These are phyloP conservation scores for Ploceus nigricollis DNA, from an alignment of 2,113 vertebrate genomes.

Conservation along the genomic window DNA sequence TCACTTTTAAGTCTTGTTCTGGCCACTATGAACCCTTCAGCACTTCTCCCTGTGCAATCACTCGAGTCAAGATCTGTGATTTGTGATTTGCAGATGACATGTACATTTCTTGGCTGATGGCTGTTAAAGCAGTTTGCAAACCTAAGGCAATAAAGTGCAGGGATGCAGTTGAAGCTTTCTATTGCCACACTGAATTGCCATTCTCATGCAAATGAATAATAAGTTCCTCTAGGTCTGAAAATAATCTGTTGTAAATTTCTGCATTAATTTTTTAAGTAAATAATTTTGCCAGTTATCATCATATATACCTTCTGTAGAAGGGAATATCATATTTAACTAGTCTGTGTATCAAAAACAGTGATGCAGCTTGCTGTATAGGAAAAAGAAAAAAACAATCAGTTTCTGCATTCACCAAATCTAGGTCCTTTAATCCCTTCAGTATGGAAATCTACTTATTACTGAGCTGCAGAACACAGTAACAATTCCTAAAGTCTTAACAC, in stretches of 20 bases:
- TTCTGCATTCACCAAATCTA: conserved; percentile 15
- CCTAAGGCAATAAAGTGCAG: conserved; percentile 75
- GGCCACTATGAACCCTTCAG: conserved; percentile 87
- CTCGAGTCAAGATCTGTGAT: conserved; percentile 88
- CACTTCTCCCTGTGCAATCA: conserved; percentile 90
- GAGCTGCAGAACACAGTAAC: background rate
- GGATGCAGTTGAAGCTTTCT: conserved; percentile 67
- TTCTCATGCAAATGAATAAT: conserved; percentile 74
- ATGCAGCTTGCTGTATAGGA: background rate
- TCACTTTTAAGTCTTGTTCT: conserved; percentile 90
- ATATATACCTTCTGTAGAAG: background rate
- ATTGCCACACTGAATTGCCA: conserved; percentile 67
- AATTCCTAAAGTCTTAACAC: conserved; percentile 35
- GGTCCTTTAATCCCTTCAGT: conserved; percentile 39
- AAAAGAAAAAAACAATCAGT: background rate
- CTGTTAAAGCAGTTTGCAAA: conserved; percentile 84
- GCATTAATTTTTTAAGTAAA: conserved; percentile 27
- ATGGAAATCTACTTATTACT: conserved; percentile 29
- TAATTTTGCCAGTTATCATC: background rate
- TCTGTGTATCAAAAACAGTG: background rate
- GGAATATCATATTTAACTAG: background rate
- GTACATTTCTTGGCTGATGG: conserved; percentile 86
- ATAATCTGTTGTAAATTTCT: conserved; percentile 29
- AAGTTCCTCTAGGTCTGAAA: conserved; percentile 63
- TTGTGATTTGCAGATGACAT: conserved; percentile 96